phyloP scores from a whole-genome alignment of 2,888 invertebrate genomes.

The Dione juno region DNA sequence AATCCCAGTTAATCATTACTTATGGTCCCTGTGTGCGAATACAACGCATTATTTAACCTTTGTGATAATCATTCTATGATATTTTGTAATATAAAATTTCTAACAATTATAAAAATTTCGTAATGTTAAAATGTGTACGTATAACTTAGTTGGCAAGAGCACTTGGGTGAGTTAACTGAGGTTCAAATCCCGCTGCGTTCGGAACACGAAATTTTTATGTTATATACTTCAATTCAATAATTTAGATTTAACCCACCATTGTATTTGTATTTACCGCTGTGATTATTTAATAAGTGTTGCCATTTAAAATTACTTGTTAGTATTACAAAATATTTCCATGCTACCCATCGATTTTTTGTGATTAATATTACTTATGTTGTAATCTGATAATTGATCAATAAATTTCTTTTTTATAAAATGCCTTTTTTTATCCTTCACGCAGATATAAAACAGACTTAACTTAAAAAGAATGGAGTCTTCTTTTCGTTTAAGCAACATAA shows the following conservation, averaged over 20 bases:
- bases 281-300: slow-evolving; percentile 17
- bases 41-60: too few relatives aligned
- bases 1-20: background rate
- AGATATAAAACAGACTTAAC: too few relatives aligned
- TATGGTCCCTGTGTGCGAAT: background rate
- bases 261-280: background rate
- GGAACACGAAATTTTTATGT: background rate
- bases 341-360: slow-evolving; percentile 19
- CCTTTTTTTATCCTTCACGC: background rate
- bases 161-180: background rate
- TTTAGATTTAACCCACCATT: background rate
- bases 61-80: too few relatives aligned
- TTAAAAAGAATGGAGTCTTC: too few relatives aligned
- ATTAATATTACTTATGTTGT: slow-evolving; percentile 20
- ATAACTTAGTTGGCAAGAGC: background rate
- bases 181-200: slow-evolving; percentile 1
- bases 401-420: slow-evolving; percentile 4
- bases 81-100: background rate
- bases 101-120: background rate
- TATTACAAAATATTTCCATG: background rate
- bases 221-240: background rate
- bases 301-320: slow-evolving; percentile 3
- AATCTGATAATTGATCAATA: slow-evolving; percentile 21
- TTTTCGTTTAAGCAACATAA: too few relatives aligned
- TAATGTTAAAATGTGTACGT: background rate